phyloP scores from a whole-genome alignment of 1,140 invertebrate genomes.

The Bilobella aurantiaca region DNA sequence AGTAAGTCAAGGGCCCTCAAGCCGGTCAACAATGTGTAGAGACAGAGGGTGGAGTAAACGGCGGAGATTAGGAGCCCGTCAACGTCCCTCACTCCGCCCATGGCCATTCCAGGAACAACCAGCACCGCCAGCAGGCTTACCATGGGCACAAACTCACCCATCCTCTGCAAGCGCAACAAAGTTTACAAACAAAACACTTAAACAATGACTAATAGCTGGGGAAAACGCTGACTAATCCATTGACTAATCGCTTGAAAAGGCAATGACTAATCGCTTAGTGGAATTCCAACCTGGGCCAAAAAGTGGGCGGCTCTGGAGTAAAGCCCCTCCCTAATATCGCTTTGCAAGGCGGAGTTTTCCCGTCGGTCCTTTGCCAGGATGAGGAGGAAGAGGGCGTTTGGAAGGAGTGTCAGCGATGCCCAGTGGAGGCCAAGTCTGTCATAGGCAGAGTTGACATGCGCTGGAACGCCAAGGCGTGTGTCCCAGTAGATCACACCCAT shows the following conservation, averaged over 20 bases:
- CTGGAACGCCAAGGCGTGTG: conserved; percentile 47
- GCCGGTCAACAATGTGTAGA: conserved; percentile 59
- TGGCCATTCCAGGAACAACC: conserved; percentile 6
- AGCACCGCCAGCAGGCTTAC: not conserved
- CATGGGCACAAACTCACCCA: not conserved
- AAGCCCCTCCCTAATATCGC: conserved; percentile 65
- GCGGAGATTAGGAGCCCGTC: conserved; percentile 31
- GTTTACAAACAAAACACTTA: not conserved
- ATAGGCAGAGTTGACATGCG: not conserved
- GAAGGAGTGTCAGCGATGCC: conserved; percentile 60
- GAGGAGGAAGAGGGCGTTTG: conserved; percentile 63
- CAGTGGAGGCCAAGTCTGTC: conserved; percentile 69
- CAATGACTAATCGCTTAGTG: not conserved
- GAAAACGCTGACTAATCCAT: too few species aligned
- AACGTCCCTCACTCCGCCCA: not conserved
- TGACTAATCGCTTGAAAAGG: not conserved
- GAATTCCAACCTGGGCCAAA: conserved; percentile 53
- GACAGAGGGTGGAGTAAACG: conserved; percentile 67
- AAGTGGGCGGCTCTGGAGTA: conserved; percentile 70
- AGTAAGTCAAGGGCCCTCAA: conserved; percentile 57
- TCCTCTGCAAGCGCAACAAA: not conserved
- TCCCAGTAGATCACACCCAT: conserved; percentile 85
- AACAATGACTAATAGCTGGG: not conserved
- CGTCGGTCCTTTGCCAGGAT: conserved; percentile 56
- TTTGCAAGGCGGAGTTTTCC: conserved; percentile 57